Conservation (phyloP, 2,797 vertebrate genomes). For the Neosilurus hyrtlii region DNA sequence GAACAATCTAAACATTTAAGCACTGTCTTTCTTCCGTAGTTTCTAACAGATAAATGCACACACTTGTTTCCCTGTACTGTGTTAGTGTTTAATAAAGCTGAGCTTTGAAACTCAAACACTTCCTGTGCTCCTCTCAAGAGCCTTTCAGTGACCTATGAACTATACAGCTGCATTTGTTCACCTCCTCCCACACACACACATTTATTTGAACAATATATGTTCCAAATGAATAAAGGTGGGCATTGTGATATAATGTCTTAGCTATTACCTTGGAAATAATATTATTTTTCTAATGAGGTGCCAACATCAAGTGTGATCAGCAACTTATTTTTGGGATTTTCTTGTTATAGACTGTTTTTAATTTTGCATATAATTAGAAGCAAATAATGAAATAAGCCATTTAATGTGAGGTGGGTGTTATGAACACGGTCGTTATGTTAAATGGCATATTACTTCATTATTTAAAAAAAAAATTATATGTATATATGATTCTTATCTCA, state of each 20-base stretch:
- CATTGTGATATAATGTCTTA: background rate
- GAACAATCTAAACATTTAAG: conserved; percentile 31
- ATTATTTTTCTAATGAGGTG: background rate
- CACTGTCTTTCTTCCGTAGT: background rate
- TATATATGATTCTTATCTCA: too few relatives aligned
- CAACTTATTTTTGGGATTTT: background rate
- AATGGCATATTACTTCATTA: too few relatives aligned
- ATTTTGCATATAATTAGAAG: too few relatives aligned
- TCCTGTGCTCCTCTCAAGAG: conserved; percentile 41
- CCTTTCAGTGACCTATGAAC: conserved; percentile 45
- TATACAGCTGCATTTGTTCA: conserved; percentile 52
- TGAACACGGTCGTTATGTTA: too few relatives aligned
- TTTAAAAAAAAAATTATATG: too few relatives aligned
- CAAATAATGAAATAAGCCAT: too few relatives aligned
- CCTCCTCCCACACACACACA: conserved; percentile 24
- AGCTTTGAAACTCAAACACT: conserved; percentile 36
- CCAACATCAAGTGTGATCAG: too few relatives aligned
- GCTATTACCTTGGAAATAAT: background rate
- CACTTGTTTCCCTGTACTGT: conserved; percentile 4
- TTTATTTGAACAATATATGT: background rate
- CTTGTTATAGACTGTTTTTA: background rate
- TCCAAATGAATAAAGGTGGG: background rate
- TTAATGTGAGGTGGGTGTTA: too few relatives aligned
- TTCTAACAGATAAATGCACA: conserved; percentile 8
- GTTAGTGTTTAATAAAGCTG: conserved; percentile 36